Conservation (phyloP, 1,140 invertebrate species). For the Calliphora vicina region DNA sequence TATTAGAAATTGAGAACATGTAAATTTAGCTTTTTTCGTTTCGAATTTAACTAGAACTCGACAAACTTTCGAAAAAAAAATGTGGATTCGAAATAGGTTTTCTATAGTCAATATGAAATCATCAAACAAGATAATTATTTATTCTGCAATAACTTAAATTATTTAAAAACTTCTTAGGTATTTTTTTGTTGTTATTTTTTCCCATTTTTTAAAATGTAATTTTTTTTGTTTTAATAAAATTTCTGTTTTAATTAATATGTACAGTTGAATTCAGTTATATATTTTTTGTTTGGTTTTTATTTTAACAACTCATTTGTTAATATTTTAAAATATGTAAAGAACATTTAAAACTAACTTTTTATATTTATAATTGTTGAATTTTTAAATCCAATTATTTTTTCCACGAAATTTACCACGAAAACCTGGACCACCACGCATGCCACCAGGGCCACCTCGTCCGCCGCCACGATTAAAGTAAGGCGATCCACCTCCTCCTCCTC, state of each 20-base stretch:
- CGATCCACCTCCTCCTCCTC: constrained; percentile 38
- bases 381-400: constrained; percentile 60
- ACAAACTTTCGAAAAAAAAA: no score
- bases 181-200: background rate
- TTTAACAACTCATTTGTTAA: constrained; percentile 4
- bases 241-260: background rate
- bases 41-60: no score
- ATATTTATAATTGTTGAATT: constrained; percentile 35
- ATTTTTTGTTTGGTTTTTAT: background rate
- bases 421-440: constrained; percentile 40
- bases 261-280: constrained; percentile 8
- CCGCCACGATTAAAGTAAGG: constrained; percentile 44
- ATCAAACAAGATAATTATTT: no score
- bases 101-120: no score
- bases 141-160: no score
- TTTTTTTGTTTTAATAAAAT: background rate
- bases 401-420: constrained; percentile 52
- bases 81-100: no score
- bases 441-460: constrained; percentile 39
- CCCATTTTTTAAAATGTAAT: background rate
- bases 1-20: no score
- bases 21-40: no score
- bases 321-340: background rate
- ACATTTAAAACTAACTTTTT: background rate
- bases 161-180: background rate